Evolutionary conservation across 2,797 vertebrate species (phyloP).

Genomic region (Typhlichthys subterraneus): DNA sequence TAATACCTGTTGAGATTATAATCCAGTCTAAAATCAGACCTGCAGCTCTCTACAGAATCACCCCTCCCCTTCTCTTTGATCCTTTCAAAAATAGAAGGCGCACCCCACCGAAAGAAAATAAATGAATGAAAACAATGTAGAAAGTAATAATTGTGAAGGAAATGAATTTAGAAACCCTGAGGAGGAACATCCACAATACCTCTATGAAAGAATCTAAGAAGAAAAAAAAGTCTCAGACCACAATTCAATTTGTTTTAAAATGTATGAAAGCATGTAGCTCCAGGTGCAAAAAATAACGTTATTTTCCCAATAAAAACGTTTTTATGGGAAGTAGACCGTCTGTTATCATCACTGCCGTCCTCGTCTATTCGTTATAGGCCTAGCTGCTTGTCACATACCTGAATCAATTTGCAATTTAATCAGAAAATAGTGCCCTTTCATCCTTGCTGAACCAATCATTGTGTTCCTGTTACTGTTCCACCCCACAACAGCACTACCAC

Average conservation of each 20-base stretch:
- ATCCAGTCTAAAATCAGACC: conserved; percentile 9
- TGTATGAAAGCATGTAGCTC: conserved; percentile 56
- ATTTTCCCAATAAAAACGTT: conserved; percentile 61
- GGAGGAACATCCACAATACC: conserved; percentile 62
- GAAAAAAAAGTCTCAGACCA: conserved; percentile 37
- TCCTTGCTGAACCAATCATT: too few species aligned
- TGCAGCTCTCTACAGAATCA: conserved; percentile 35
- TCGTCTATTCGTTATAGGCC: conserved; percentile 43
- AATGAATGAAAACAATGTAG: conserved; percentile 64
- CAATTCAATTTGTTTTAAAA: conserved; percentile 71
- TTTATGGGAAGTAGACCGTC: conserved; percentile 49
- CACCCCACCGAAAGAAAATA: conserved; percentile 35
- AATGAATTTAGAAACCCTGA: conserved; percentile 71
- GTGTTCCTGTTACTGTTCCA: too few species aligned
- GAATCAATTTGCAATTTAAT: conserved; percentile 48
- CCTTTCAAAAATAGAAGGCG: conserved; percentile 43
- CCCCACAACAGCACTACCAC: too few species aligned
- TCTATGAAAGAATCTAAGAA: conserved; percentile 27
- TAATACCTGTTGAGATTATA: too few species aligned
- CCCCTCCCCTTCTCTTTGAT: conserved; percentile 43
- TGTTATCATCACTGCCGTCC: conserved; percentile 32
- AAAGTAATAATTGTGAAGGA: conserved; percentile 70
- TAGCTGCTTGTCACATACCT: conserved; percentile 47
- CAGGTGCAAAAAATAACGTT: conserved; percentile 67
- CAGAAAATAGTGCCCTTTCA: background rate